Evolutionary conservation across 2,797 vertebrate species (phyloP).

Genomic region (Ispidina lecontei): DNA sequence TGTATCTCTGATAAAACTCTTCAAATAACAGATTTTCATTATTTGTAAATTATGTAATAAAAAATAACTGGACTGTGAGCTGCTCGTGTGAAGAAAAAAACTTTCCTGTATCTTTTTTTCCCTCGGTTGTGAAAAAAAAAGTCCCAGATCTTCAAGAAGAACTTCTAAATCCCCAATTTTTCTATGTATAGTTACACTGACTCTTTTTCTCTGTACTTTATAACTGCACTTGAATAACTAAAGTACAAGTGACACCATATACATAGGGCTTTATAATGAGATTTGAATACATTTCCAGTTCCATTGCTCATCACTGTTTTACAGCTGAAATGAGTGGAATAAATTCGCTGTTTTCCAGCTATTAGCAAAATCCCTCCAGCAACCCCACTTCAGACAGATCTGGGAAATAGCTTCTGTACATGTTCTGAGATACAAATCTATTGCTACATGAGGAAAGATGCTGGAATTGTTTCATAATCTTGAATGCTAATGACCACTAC

Average conservation of each 20-base stretch:
- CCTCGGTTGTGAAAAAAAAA: background rate
- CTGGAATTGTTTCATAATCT: background rate
- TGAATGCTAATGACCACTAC: slow-evolving; percentile 8
- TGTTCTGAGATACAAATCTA: slow-evolving; percentile 17
- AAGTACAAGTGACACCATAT: background rate
- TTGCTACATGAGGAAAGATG: background rate
- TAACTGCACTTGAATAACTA: slow-evolving; percentile 9
- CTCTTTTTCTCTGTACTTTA: background rate
- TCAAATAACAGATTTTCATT: background rate
- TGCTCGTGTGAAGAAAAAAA: background rate
- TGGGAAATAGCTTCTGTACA: slow-evolving; percentile 21
- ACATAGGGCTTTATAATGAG: slow-evolving; percentile 1
- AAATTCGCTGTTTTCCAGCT: background rate
- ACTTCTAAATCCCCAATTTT: background rate
- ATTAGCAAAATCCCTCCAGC: slow-evolving; percentile 35
- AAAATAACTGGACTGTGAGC: background rate
- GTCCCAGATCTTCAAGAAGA: background rate
- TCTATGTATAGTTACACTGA: background rate
- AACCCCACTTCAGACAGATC: background rate
- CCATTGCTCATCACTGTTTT: slow-evolving; percentile 24
- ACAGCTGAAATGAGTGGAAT: slow-evolving; percentile 37
- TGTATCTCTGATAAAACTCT: background rate
- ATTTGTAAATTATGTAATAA: background rate
- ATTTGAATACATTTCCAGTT: slow-evolving; percentile 41
- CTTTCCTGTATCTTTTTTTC: background rate